Evolutionary conservation across 2,797 vertebrate species (phyloP), one percentile per base, ranked within the genome.

Genomic region (Myotis myotis): DNA sequence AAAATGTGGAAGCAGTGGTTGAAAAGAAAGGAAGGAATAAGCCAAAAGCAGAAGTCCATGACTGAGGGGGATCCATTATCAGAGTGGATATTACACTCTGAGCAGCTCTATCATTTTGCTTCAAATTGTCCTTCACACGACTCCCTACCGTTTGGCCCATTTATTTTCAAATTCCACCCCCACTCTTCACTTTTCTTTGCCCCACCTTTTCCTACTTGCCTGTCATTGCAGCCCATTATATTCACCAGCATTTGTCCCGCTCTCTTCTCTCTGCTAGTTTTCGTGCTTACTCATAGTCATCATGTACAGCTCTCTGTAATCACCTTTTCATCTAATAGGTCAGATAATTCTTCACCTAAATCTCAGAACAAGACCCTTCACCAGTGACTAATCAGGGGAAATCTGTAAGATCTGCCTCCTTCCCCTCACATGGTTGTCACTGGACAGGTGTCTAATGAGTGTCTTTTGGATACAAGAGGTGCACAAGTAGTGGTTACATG

Each of bases 181-280:
- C 74, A 2, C 25, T 44, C 11, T 8, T 66, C 11, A 1, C 83
- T 79, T 38, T 78, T 30, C 30, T 82, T 53, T 0, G 22, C 38
- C 55, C 15, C 12, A 8, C 23, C 23, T 66, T 15, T 44, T 47
- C 36, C 15, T 66, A 12, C 47, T 47, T 30, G 4, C 23, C 15
- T 22, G 25, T n/a, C 12, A 0, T 38, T 25, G 17, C 0, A n/a
- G 62, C 38, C 17, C 1, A 1, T 16, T 38, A n/a, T 49, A 7
- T 23, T 30, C 8, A 5, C 19, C 28, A 12, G n/a, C 7, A 0
- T 13, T 3, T 9, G 23, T 64, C n/a, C 33, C 6, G 4, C 38
- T 49, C 12, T 30, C 33, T 91, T 92, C 47, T 74, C 30, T 12
- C 5, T 25, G 15, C 19, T 3, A 2, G 20, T 41, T 76, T n/a